A percentile compares a stretch with the other conserved stretches of the same genome.
These are phyloP conservation scores for Ianthella basta DNA, from an alignment of 37 sponge, comb jelly and placozoan species.

Conservation along the genomic window DNA sequence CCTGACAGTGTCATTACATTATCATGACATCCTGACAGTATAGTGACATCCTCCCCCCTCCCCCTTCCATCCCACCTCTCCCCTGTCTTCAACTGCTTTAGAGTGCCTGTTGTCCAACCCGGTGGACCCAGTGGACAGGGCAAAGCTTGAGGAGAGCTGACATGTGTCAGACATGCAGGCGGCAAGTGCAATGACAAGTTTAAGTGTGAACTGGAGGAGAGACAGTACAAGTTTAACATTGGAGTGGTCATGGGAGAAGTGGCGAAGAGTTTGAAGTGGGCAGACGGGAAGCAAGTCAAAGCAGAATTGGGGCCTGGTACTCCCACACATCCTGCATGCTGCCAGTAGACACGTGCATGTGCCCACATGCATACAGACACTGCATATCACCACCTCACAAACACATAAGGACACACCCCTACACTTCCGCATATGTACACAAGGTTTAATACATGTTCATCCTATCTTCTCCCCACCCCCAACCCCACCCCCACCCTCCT, in stretches of 20 bases:
- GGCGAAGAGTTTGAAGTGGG: conserved; percentile 87
- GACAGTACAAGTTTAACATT: conserved; percentile 72
- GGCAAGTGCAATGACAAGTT: conserved; percentile 20
- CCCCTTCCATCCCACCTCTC: neutral
- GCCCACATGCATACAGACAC: neutral
- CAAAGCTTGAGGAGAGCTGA: conserved; percentile 71
- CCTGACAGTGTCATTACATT: too few relatives aligned
- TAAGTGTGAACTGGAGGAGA: conserved; percentile 65
- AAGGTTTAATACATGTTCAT: too few relatives aligned
- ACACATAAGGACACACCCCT: too few relatives aligned
- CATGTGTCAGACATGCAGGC: conserved; percentile 45
- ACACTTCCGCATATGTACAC: too few relatives aligned
- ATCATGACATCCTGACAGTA: too few relatives aligned
- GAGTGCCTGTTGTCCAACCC: conserved; percentile 80
- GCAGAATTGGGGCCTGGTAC: conserved; percentile 50
- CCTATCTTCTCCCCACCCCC: too few relatives aligned
- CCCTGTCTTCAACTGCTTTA: conserved; percentile 68
- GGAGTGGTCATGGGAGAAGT: conserved; percentile 77
- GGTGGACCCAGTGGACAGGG: conserved; percentile 55
- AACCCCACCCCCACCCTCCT: too few relatives aligned
- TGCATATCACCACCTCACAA: neutral
- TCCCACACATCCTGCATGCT: conserved; percentile 29
- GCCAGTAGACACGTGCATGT: neutral
- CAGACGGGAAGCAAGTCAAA: conserved; percentile 93
- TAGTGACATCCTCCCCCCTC: too few relatives aligned